These are phyloP conservation scores for Noctua pronuba DNA, from an alignment of 2,888 invertebrate species.

Conservation along the genomic window DNA sequence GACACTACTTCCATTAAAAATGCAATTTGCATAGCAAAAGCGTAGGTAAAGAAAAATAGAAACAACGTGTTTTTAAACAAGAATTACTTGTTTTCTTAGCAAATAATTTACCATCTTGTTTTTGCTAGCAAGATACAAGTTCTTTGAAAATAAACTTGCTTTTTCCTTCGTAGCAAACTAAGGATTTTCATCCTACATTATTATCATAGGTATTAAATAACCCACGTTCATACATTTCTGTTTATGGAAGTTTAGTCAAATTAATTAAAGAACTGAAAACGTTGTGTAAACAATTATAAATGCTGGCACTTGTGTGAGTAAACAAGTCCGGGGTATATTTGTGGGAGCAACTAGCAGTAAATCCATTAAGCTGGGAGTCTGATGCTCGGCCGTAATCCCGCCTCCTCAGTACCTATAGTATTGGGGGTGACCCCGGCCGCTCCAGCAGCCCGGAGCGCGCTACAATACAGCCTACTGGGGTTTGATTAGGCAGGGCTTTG, in stretches of 20 bases:
- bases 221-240: conserved; percentile 19
- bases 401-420: conserved; percentile 66
- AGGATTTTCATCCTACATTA: conserved; percentile 1
- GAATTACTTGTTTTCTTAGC: neutral
- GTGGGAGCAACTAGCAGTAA: conserved; percentile 72
- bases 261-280: conserved; percentile 20
- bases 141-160: conserved; percentile 5
- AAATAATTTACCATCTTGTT: conserved; percentile 1
- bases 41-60: conserved; percentile 2
- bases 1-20: neutral
- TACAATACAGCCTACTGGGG: conserved; percentile 50
- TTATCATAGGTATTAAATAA: conserved; percentile 2
- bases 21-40: neutral
- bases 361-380: conserved; percentile 77
- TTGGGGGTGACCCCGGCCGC: conserved; percentile 63
- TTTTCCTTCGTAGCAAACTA: conserved; percentile 16
- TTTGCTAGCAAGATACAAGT: conserved; percentile 8
- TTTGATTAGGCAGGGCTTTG: conserved; percentile 66
- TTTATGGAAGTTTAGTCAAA: conserved; percentile 4
- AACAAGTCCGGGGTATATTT: conserved; percentile 69
- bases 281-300: conserved; percentile 24
- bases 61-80: conserved; percentile 7
- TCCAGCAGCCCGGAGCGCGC: conserved; percentile 20
- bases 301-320: conserved; percentile 49
- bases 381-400: conserved; percentile 74